Conservation (phyloP, 1,140 invertebrate genomes). For the Metopolophium dirhodum region DNA sequence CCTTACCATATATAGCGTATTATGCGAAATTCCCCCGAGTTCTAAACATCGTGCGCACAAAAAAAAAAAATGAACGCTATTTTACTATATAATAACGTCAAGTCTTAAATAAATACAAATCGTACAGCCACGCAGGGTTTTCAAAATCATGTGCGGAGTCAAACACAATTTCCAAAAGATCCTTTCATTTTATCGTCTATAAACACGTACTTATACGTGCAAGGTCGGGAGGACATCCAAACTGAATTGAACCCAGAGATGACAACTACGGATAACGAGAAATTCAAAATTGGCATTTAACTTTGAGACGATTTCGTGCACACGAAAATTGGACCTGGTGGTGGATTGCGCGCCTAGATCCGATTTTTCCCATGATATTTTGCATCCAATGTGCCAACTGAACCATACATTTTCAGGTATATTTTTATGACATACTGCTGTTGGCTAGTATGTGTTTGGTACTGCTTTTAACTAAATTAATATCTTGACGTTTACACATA, state of each 20-base stretch:
- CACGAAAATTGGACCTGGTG: neutral
- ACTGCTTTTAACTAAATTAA: no score
- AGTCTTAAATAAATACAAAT: conserved; percentile 28
- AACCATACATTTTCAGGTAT: no score
- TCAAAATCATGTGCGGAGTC: neutral
- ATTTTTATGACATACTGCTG: no score
- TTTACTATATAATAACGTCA: neutral
- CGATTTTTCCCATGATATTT: neutral
- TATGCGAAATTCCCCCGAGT: neutral
- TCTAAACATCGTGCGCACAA: neutral
- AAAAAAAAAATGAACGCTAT: conserved; percentile 5
- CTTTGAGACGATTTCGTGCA: no score
- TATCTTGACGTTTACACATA: no score
- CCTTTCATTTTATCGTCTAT: neutral
- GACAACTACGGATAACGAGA: neutral
- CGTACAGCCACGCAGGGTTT: neutral
- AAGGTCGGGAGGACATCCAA: neutral
- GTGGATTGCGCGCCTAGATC: neutral
- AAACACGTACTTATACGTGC: neutral
- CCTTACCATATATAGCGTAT: neutral
- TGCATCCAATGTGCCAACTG: no score
- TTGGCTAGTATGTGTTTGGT: no score
- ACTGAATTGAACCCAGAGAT: neutral
- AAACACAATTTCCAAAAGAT: neutral
- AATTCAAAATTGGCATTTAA: no score